Evolutionary conservation across 2,113 vertebrate species (phyloP), one percentile per base, ranked within the genome.

Genomic region (Aythya baeri): DNA sequence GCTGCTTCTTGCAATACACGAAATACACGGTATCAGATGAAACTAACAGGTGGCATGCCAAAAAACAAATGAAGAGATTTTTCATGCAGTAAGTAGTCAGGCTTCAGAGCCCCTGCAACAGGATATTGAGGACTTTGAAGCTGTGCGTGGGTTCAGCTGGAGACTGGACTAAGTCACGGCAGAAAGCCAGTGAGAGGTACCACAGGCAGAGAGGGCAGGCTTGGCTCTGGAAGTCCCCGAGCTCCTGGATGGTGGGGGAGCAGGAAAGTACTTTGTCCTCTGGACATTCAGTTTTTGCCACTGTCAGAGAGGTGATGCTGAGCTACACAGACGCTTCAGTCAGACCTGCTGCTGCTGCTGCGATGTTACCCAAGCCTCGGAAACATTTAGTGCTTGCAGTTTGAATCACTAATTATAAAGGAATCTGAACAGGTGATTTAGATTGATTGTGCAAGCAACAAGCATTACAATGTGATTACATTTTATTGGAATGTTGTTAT

Each of bases 401-500:
- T 50, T 72, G 21, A 61, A 17, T 62, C 59, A 43, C 2, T 76
- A 34, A 65, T 49, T 75, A 43, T 7, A 49, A 68, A 73, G 32
- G 21, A 52, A 38, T 49, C n/a, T n/a, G 49, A n/a, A 50, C 1
- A 41, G 14, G 49, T 1, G 1, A 32, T 85, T 94, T 61, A 77
- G 27, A 43, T 34, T 71, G 34, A 46, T 26, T 79, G 8, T 81
- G 72, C 75, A 84, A 67, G 63, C 55, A 82, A 85, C 27, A 50
- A 17, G 10, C 44, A 77, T 83, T 79, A 76, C 7, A 80, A 46
- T 3, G 16, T 43, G 41, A 72, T 36, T 83, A 49, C 17, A 38
- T 55, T 92, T 95, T 89, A 87, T 79, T 92, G 20, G 25, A 15
- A 44, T 58, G 52, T 31, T 93, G 58, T 83, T 87, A 86, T 70